Conservation (phyloP, 2,797 vertebrate genomes). For the Phyllotis vaccarum region DNA sequence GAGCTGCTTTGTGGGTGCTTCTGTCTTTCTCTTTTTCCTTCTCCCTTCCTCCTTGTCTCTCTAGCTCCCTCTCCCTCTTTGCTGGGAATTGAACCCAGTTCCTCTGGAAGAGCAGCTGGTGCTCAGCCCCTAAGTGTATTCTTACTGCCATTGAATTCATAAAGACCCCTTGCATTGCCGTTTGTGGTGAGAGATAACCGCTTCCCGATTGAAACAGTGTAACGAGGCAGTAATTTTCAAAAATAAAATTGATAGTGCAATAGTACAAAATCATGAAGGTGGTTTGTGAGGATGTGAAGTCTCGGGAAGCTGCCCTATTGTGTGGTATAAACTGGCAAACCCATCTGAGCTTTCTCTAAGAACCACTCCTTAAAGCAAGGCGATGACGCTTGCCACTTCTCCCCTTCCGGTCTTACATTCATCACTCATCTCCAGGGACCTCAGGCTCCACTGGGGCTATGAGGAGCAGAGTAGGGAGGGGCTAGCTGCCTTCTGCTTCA, state of each 20-base stretch:
- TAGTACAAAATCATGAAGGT: background rate
- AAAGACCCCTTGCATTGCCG: background rate
- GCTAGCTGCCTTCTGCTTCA: background rate
- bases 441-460: background rate
- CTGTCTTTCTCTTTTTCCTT: too few species aligned
- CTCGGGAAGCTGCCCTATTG: background rate
- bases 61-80: too few species aligned
- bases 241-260: background rate
- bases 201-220: background rate
- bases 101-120: background rate
- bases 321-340: background rate
- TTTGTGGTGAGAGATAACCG: background rate
- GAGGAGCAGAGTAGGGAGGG: background rate
- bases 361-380: background rate
- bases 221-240: background rate
- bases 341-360: background rate
- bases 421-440: background rate
- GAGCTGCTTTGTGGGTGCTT: background rate
- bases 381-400: background rate
- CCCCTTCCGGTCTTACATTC: background rate
- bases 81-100: background rate
- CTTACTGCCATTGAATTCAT: constrained; percentile 2
- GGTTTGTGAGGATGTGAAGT: background rate
- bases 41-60: too few species aligned
- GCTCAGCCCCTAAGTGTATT: background rate